Evolutionary conservation across 2,888 invertebrate genomes (phyloP), one percentile per base, ranked within the genome.

Genomic region (Aphodius sticticus): DNA sequence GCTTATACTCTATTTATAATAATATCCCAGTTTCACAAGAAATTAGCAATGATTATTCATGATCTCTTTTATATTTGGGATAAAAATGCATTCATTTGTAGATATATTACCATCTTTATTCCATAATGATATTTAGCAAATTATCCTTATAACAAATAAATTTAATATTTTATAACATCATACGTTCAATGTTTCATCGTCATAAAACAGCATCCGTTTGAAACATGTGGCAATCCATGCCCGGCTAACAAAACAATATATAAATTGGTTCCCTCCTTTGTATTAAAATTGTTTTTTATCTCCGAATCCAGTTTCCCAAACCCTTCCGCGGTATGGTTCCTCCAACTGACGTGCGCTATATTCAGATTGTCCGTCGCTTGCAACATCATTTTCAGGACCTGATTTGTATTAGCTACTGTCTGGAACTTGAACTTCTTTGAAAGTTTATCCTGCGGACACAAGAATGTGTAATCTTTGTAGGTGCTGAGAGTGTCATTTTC

Each of bases 201-300:
- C 77, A 89, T 85, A 85, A 89, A 89, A 84, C 88, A 88, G 76
- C 87, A 86, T 15, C 89, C 89, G 81, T 89, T 89, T 6, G 87
- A 86, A 12, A 82, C 83, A 9, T 85, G 84, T 78, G 84, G 84
- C 71, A 36, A 15, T 7, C 87, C 84, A 36, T 77, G 76, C 72
- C 96, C 96, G 83, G 94, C 92, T 87, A 96, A 93, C 76, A 96
- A 87, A 36, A 96, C 92, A 78, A 94, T 91, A 87, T 92, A 92
- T 79, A 95, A 88, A 70, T 94, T 92, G 83, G 93, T 92, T 70
- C 90, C 86, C 3, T 91, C 91, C 79, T 93, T 89, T 82, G 90
- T 90, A 38, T 92, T 90, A 92, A 94, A 92, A 77, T 96, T 88
- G 83, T 91, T 91, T 77, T 91, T 89, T 74, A 94, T 91, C 91